Base-by-base conservation (phyloP, 2,888 invertebrate species). In the Griposia aprilina region DNA sequence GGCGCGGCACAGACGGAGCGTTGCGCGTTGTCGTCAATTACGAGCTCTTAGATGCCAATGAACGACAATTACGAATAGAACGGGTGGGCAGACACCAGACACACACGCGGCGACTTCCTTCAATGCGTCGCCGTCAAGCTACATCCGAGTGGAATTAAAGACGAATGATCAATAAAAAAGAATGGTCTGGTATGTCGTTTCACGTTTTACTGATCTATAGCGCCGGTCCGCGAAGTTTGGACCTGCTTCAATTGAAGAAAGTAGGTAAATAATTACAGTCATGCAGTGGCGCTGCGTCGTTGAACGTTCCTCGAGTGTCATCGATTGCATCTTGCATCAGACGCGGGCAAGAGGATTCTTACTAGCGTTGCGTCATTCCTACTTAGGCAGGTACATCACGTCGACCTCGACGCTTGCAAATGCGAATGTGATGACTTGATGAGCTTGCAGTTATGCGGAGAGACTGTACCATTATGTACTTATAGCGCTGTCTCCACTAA, bases 11-110 rank as follows among this genome's bases (percentile, higher is more conserved):
- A 70, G 52, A 74, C 50, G 68, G 71, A 83, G 83, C 82, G 80
- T 87, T 87, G 84, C 62, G 83, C 82, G 80, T 87, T 87, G 84
- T 63, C 78, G 73, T 72, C 93, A 93, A 93, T 93, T 93, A 90
- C 82, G 75, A 81, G 74, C 86, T 90, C 91, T 88, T 91, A 86
- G 87, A 85, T 88, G 83, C 88, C 92, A 92, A 93, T 92, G 85
- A 92, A 90, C 81, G 85, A 85, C 91, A 92, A 93, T 93, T 92
- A 91, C 86, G 63, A 76, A 68, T 45, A 75, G 81, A 62, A 55
- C 57, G 83, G 80, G 82, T 81, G 82, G 78, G 81, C 72, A 52
- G 71, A 45, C 41, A n/a, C 2, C 59, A 57, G 48, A 50, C 59
- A 57, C 72, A 62, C 71, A 72, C 76, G 62, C 59, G n/a, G 26